Evolutionary conservation across 2,113 vertebrate genomes (phyloP).

Genomic region (Heterotilapia buettikoferi): DNA sequence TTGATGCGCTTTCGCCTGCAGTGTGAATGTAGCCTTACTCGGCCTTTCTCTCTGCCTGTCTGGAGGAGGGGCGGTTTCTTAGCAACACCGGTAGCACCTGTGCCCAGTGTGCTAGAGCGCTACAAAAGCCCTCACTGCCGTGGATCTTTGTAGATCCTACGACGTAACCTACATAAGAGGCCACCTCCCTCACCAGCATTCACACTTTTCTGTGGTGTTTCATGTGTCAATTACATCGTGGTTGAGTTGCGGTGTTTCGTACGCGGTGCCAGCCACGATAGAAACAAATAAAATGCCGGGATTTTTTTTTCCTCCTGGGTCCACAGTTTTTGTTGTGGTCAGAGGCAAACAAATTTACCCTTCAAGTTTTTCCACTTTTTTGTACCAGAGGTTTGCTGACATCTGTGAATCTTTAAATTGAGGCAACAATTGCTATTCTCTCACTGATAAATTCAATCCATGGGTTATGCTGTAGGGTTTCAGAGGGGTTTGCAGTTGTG

Average conservation of each 20-base stretch:
- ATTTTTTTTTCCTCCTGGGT: not conserved
- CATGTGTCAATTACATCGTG: not conserved
- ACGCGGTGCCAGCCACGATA: not conserved
- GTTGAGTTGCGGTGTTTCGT: not conserved
- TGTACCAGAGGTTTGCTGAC: not conserved
- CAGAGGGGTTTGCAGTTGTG: no score
- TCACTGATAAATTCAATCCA: not conserved
- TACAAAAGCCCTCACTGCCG: not conserved
- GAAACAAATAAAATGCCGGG: not conserved
- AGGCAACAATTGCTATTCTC: no score
- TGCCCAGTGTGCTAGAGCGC: not conserved
- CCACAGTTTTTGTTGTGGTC: not conserved
- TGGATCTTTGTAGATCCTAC: not conserved
- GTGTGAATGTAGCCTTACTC: not conserved
- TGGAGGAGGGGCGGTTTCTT: not conserved
- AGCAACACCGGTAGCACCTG: fast-evolving
- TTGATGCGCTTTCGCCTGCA: fast-evolving
- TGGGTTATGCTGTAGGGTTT: no score
- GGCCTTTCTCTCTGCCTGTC: fast-evolving
- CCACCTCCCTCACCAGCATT: not conserved
- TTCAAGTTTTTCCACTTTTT: not conserved
- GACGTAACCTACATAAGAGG: fast-evolving
- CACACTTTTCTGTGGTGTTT: not conserved
- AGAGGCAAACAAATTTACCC: not conserved
- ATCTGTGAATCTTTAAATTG: not conserved